Base-by-base conservation (phyloP, 1,140 invertebrate genomes). In the Bombus balteatus region DNA sequence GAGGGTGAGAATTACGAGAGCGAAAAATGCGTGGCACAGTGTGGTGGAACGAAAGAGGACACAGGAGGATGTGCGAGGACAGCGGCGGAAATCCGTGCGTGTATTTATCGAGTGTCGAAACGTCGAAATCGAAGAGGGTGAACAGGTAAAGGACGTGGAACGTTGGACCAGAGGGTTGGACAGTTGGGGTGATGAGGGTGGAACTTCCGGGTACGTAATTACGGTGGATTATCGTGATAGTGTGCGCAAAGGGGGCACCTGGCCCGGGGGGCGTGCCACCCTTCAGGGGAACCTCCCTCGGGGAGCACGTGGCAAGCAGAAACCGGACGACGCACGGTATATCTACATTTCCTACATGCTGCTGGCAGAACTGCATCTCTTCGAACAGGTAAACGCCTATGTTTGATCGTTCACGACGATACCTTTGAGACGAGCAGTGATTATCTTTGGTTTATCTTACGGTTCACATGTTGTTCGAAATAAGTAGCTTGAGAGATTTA, bases 341-440 rank as follows among this genome's bases (percentile, higher is more conserved):
- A 95, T 97, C 91, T 96, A 96, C 92, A 95, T 97, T 86, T 96
- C 96, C 91, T 97, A 95, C 89, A 93, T 95, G 41, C 95, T 97
- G 75, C 94, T 97, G 85, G 95, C 95, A 28, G 96, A 97, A 83
- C 94, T 97, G 81, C 94, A 93, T 77, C 94, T 95, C 92, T 97
- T 97, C 90, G 96, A 97, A 93, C 95, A 96, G 96, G 96, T 97
- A 95, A 95, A 83, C n/a, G 15, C 2, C 15, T 18, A 15, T n/a
- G n/a, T 8, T n/a, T 32, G 10, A 32, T 32, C 13, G n/a, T 32
- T 65, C 1, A 22, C 28, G 62, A 32, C 12, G 25, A 28, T 59
- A 25, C 59, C 28, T 62, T 62, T 12, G 10, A n/a, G 10, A 28
- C 28, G 47, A 53, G 47, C 47, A 2, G 5, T 22, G 47, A 53